These are phyloP conservation scores for Trematocara unimaculatum DNA, from an alignment of 2,113 vertebrate species.

Conservation along the genomic window DNA sequence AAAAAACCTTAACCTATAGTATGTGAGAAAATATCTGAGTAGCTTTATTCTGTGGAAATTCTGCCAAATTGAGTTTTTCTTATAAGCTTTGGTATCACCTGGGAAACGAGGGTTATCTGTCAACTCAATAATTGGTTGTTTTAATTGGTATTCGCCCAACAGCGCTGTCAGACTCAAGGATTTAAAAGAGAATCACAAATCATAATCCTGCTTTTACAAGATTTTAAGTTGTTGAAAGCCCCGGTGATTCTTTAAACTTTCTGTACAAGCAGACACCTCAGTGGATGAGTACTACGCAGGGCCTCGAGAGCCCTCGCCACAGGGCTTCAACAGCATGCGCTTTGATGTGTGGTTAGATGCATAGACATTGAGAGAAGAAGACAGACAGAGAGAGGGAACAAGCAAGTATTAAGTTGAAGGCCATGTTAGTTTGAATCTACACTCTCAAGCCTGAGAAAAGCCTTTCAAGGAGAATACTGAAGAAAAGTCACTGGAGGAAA, in stretches of 20 bases:
- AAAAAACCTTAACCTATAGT: background rate
- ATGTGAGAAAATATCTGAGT: background rate
- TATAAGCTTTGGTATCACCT: background rate
- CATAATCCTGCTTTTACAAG: slow-evolving; percentile 40
- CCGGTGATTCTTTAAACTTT: slow-evolving; percentile 38
- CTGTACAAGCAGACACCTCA: slow-evolving; percentile 8
- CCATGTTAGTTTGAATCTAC: slow-evolving; percentile 22
- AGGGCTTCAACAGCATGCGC: slow-evolving; percentile 1
- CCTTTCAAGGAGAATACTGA: background rate
- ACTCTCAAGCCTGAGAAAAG: slow-evolving; percentile 14
- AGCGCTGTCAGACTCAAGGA: slow-evolving; percentile 15
- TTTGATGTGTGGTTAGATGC: slow-evolving; percentile 50
- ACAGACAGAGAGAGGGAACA: background rate
- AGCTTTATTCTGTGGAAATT: slow-evolving; percentile 11
- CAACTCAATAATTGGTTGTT: slow-evolving; percentile 15
- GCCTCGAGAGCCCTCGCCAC: slow-evolving; percentile 14
- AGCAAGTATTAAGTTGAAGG: slow-evolving; percentile 14
- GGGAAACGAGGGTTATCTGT: slow-evolving; percentile 6
- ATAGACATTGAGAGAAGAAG: background rate
- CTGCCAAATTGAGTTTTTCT: slow-evolving; percentile 15
- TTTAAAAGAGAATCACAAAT: slow-evolving; percentile 48
- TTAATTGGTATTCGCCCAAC: slow-evolving; percentile 32
- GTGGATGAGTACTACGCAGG: background rate
- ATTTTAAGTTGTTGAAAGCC: slow-evolving; percentile 33
- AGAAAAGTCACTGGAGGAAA: background rate